These are phyloP conservation scores for Aix galericulata DNA, from an alignment of 2,113 vertebrate genomes.

Conservation along the genomic window DNA sequence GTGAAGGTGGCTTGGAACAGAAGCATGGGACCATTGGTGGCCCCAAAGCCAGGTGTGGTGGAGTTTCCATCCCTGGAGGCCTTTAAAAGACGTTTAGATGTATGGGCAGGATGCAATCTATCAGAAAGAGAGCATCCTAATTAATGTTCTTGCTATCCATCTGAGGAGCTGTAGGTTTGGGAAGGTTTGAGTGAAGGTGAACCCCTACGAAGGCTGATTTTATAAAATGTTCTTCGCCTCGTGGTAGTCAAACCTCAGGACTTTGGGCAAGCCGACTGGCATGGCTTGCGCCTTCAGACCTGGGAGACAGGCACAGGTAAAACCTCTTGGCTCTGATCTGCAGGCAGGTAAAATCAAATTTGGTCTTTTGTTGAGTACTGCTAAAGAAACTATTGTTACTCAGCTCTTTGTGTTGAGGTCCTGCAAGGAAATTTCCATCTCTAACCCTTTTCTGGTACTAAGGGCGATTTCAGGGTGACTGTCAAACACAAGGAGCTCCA, in stretches of 20 bases:
- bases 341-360: not conserved
- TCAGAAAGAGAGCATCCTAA: not conserved
- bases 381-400: not conserved
- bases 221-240: not conserved
- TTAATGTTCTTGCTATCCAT: not conserved
- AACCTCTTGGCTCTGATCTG: not conserved
- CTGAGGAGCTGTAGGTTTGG: not conserved
- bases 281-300: not conserved
- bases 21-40: not conserved
- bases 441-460: not conserved
- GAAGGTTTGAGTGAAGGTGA: not conserved
- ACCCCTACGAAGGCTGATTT: not conserved
- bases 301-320: not conserved
- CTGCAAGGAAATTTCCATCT: not conserved
- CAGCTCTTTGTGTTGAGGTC: not conserved
- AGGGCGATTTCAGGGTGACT: not conserved
- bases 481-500: not conserved
- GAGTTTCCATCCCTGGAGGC: too few relatives aligned
- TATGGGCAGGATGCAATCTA: not conserved
- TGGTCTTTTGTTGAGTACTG: not conserved
- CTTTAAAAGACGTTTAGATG: too few relatives aligned
- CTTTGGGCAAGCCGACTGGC: not conserved
- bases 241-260: not conserved
- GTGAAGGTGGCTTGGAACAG: not conserved
- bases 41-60: not conserved